Conservation (phyloP, 2,888 invertebrate species). For the Catotricha subobsoleta region DNA sequence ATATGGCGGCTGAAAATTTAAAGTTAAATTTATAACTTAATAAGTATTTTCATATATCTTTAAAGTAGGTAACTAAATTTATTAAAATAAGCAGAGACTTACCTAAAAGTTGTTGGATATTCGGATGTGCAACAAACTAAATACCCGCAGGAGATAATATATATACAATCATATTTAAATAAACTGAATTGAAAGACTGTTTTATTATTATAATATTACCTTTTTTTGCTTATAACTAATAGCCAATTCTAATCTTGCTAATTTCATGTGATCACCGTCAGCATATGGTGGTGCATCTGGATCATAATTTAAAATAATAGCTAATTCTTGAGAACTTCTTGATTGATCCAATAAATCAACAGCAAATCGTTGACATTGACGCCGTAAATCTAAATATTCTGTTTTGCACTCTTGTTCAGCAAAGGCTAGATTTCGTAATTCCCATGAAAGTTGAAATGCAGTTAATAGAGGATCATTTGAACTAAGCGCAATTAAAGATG, state of each 20-base stretch:
- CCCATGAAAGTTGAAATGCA: constrained; percentile 90
- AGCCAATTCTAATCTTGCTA: constrained; percentile 74
- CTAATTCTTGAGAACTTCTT: constrained; percentile 79
- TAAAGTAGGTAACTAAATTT: no score
- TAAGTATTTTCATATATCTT: no score
- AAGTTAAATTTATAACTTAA: no score
- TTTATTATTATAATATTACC: constrained; percentile 35
- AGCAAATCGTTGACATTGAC: constrained; percentile 77
- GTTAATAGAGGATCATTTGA: constrained; percentile 85
- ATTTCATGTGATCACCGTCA: constrained; percentile 64
- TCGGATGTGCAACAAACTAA: constrained; percentile 88
- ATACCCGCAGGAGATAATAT: constrained; percentile 9
- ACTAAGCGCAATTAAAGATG: constrained; percentile 82
- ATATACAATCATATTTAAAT: neutral
- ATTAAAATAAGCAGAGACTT: no score
- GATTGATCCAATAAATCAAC: constrained; percentile 82
- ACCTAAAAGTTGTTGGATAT: constrained; percentile 85
- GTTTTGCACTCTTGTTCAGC: constrained; percentile 85
- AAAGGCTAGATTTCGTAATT: constrained; percentile 70
- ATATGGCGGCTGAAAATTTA: constrained; percentile 74
- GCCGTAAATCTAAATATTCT: constrained; percentile 74
- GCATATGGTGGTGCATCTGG: constrained; percentile 53
- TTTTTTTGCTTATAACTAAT: constrained; percentile 90
- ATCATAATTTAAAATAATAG: constrained; percentile 85
- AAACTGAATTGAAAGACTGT: neutral